Base-by-base conservation (phyloP, 2,113 vertebrate species). In the Cricetomys ansorgei region DNA sequence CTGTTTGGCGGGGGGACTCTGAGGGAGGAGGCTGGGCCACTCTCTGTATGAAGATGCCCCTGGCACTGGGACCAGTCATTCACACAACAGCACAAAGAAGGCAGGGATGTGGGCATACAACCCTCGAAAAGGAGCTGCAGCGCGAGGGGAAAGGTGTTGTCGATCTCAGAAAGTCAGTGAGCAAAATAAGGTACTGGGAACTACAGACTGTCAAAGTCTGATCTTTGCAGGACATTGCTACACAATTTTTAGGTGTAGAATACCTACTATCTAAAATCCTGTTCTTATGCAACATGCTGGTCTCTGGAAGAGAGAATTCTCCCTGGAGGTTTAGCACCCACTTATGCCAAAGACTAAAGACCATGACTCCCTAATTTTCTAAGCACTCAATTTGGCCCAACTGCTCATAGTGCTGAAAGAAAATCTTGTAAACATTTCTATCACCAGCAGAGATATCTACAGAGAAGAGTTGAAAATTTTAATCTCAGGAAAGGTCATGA, bases 401-500 rank as follows among this genome's bases (percentile, higher is more conserved):
- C 84, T 59, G 50, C 40, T 53, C 9, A 91, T 1, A 88, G 45
- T 67, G 13, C n/a, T 65, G 2, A 84, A 73, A 55, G 19, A 65
- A 70, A 86, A 3, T n/a, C 77, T 62, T 73, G 43, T 45, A 83
- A 80, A 5, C 27, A 94, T 81, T 90, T 91, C 34, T 73, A 91
- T 37, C 43, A 88, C n/a, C 69, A 87, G 48, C 69, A 70, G 34
- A 96, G 53, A 89, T 57, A 34, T 59, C 55, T 86, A 77, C 9
- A 50, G 3, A 59, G 34, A 4, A 80, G 27, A 89, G 84, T 0
- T 19, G 17, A 93, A 95, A 84, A 25, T 69, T 87, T 96, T 83
- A 64, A 97, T 87, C 91, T 94, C 43, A 34, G 4, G 85, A 90
- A 96, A 83, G 73, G 73, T 94, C 90, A 96, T 45, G 73, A 84